Evolutionary conservation across 35 echinoderm and acorn worm genomes (phyloP).

Genomic region (Ptychodera flava): DNA sequence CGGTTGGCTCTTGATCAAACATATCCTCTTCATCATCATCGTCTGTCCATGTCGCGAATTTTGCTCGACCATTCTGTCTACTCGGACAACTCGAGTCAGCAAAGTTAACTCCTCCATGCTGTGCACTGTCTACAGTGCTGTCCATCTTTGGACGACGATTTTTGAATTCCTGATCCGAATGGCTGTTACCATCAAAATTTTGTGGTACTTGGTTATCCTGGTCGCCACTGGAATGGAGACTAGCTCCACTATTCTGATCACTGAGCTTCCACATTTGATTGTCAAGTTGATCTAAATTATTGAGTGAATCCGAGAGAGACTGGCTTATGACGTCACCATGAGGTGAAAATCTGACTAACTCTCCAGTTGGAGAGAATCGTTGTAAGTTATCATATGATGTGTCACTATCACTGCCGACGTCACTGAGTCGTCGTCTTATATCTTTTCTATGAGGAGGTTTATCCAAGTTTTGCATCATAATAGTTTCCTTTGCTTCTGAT

Average conservation of each 20-base stretch:
- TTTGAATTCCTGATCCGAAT: neutral
- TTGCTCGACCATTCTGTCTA: neutral
- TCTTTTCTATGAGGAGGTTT: too few relatives aligned
- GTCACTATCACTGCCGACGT: neutral
- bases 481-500: neutral
- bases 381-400: neutral
- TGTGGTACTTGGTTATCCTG: too few relatives aligned
- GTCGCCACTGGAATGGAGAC: neutral
- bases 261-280: neutral
- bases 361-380: neutral
- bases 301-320: neutral
- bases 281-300: neutral
- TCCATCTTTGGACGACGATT: neutral
- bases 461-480: neutral
- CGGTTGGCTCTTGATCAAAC: neutral
- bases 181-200: neutral
- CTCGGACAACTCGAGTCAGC: neutral
- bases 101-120: neutral
- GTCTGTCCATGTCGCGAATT: neutral
- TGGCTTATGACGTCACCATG: neutral
- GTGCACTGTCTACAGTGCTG: neutral
- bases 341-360: neutral
- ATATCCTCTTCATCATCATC: neutral
- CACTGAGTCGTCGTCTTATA: neutral
- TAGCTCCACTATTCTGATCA: neutral